Conservation (phyloP, 2,888 invertebrate species). For the Philereme transversata region DNA sequence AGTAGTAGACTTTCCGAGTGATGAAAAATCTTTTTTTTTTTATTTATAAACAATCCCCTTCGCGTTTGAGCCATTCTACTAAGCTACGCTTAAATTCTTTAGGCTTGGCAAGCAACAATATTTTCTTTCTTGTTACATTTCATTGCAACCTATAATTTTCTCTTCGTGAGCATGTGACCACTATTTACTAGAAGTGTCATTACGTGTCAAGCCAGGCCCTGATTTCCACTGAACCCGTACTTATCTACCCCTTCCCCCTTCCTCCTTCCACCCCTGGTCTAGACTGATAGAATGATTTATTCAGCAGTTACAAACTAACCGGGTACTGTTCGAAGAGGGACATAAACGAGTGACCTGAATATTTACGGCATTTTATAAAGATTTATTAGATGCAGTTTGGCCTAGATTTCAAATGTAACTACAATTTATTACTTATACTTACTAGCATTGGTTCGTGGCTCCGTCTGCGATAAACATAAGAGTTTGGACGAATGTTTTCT, state of each 20-base stretch:
- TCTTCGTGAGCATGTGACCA: conserved; percentile 5
- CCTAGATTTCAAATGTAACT: conserved; percentile 24
- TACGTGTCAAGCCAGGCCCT: conserved; percentile 13
- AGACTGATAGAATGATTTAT: conserved; percentile 45
- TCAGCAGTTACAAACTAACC: conserved; percentile 36
- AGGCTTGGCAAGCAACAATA: conserved; percentile 3
- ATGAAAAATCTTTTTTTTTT: too few relatives aligned
- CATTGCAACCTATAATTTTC: conserved; percentile 23
- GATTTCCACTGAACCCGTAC: conserved; percentile 25
- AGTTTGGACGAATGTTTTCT: too few relatives aligned
- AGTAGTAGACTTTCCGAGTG: too few relatives aligned
- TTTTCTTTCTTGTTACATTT: conserved; percentile 14
- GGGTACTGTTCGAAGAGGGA: conserved; percentile 38
- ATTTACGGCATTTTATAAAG: conserved; percentile 14
- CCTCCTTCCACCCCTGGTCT: conserved; percentile 20
- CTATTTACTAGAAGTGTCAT: conserved; percentile 15
- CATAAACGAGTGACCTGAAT: conserved; percentile 29
- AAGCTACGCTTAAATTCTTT: too few relatives aligned
- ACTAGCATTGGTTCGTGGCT: too few relatives aligned
- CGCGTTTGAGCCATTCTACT: too few relatives aligned
- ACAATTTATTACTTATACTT: conserved; percentile 13
- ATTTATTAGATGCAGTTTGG: conserved; percentile 22
- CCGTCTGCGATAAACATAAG: too few relatives aligned
- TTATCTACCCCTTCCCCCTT: background rate
- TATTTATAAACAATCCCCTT: too few relatives aligned